Percentiles rank a stretch among this genome's conserved stretches.
These are phyloP conservation scores for Baryphthengus martii DNA, from an alignment of 2,113 vertebrate genomes.

Conservation along the genomic window DNA sequence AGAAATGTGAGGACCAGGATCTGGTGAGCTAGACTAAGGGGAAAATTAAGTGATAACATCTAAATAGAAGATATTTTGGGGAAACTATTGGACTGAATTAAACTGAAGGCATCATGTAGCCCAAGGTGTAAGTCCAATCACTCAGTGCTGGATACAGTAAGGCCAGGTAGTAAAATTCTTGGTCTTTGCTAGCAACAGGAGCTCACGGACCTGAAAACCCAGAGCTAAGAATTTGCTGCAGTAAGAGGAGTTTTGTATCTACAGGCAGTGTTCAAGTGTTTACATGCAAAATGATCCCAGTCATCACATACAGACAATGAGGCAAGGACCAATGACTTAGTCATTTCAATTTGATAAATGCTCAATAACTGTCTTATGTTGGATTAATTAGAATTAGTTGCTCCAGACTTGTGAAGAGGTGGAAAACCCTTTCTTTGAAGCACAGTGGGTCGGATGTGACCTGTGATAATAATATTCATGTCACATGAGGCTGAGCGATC, in stretches of 20 bases:
- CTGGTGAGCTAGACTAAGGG: background rate
- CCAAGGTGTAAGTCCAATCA: background rate
- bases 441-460: background rate
- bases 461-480: background rate
- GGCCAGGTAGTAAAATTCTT: background rate
- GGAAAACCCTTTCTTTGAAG: background rate
- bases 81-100: background rate
- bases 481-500: background rate
- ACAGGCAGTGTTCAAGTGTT: background rate
- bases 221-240: background rate
- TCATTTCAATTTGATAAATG: background rate
- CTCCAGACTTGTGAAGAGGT: background rate
- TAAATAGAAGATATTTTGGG: background rate
- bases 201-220: background rate
- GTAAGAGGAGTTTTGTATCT: background rate
- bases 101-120: background rate
- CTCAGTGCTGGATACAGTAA: background rate
- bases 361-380: background rate
- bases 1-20: background rate
- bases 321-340: background rate
- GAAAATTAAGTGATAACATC: background rate
- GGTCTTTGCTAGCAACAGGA: background rate
- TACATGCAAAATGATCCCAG: background rate
- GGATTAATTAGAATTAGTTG: background rate
- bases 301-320: background rate